Base-by-base conservation (phyloP, 2,113 vertebrate genomes). In the Zosterops borbonicus region DNA sequence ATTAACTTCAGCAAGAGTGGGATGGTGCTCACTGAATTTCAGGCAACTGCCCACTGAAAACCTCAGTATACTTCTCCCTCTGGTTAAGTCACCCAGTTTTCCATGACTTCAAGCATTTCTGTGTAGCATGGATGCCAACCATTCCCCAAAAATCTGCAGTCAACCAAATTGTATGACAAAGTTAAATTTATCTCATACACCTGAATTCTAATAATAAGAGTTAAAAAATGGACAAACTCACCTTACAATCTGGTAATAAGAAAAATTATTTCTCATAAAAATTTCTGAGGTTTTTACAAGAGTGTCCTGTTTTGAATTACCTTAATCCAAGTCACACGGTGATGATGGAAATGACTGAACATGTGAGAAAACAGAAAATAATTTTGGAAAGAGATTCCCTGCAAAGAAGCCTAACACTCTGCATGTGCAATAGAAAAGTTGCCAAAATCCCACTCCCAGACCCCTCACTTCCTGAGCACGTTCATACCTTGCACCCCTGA, bases 401-500 rank as follows among this genome's bases (percentile, higher is more conserved):
- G 46, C 47, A 39, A 94, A 88, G 35, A 46, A 50, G 21, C 21
- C 75, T 68, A 64, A 60, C 1, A 2, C 20, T 39, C 41, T 14
- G 13, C 33, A 79, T 1, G 23, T 60, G 49, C 53, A 64, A 29
- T 3, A 50, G 44, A 31, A 63, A 83, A 75, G 8, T 7, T 68
- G 49, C 70, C 46, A 81, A 90, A 95, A 77, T 20, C 16, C 12
- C 60, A 56, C 27, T 41, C 9, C 4, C 29, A 64, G 23, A 10
- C 7, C 16, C 37, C 19, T 39, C 5, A 0, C 15, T 37, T 39
- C 27, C 59, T 50, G 59, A 70, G 21, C 14, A 5, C 0, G 0
- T 65, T 70, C 35, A 27, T 9, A n/a, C 14, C 4, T 23, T 24
- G 65, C 29, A 52, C 16, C 14, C 7, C 41, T 41, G 37, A 58